A percentile compares a stretch with the other conserved stretches of the same genome.
Conservation (phyloP, 2,888 invertebrate genomes). For the Melanostoma mellinum region DNA sequence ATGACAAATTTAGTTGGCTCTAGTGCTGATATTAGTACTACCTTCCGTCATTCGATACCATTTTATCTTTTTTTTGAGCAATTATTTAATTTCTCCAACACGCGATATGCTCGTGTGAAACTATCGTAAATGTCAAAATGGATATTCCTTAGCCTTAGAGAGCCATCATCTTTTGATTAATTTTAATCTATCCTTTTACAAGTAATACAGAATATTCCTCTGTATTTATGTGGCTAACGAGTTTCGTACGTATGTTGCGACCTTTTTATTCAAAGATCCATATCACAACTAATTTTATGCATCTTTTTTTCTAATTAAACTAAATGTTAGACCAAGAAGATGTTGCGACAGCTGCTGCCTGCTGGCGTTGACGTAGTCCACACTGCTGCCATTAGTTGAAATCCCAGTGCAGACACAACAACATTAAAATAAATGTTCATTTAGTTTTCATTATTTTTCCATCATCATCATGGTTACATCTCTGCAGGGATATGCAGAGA, state of each 20-base stretch:
- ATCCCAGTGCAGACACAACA: conserved; percentile 38
- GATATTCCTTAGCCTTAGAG: conserved; percentile 30
- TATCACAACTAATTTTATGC: conserved; percentile 41
- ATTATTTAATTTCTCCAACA: conserved; percentile 22
- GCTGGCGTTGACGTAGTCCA: background rate
- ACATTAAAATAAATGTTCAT: conserved; percentile 57
- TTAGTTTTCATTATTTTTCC: conserved; percentile 49
- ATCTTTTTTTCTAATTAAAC: conserved; percentile 55
- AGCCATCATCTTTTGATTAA: conserved; percentile 56
- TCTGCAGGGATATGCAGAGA: conserved; percentile 37
- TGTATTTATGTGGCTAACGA: conserved; percentile 3
- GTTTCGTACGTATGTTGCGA: background rate
- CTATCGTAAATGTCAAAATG: conserved; percentile 62
- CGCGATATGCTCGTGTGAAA: conserved; percentile 33
- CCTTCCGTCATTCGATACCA: conserved; percentile 21
- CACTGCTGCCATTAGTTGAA: conserved; percentile 11
- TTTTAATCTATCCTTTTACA: conserved; percentile 46
- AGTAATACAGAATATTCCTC: conserved; percentile 24
- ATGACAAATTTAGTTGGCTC: conserved; percentile 43
- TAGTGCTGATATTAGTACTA: conserved; percentile 37
- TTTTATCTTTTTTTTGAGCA: background rate
- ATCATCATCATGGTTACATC: conserved; percentile 34
- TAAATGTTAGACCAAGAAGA: conserved; percentile 43
- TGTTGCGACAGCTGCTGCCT: background rate
- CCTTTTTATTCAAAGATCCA: conserved; percentile 43